Base-by-base conservation (phyloP, 2,113 vertebrate genomes). In the Mohoua ochrocephala region DNA sequence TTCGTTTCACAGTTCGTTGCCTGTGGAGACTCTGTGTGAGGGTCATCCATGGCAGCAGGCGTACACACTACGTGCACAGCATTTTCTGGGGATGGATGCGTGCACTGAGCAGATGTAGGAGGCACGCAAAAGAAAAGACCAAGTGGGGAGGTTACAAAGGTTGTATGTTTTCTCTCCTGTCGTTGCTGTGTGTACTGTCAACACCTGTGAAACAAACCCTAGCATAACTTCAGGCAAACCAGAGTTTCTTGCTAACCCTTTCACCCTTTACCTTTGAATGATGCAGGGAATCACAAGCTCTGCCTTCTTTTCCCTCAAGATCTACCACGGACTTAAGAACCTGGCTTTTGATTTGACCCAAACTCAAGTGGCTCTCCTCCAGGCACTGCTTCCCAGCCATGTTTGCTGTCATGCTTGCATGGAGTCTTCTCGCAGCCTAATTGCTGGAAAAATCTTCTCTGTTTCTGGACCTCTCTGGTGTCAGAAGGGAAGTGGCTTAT, bases 361-460 rank as follows among this genome's bases (percentile, higher is more conserved):
- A 21, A 57, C 17, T 27, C 20, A n/a, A 69, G 23, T 13, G 30
- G 9, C 50, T 27, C 10, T 33, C 7, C 17, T 71, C 44, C 45
- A 69, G 65, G 10, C 0, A 1, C 50, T 84, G 30, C 69, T 49
- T 63, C 54, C 23, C 22, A 47, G 54, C 30, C 77, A 18, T 15
- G 7, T 73, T 88, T 85, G 26, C 35, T 47, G 11, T 57, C 54
- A 42, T 27, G 30, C 19, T 69, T 86, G 60, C 44, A 27, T 6
- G 0, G 3, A 70, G 23, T 41, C 61, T 57, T 76, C 49, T 76
- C 0, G 0, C 56, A 75, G 44, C 35, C n/a, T 37, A 63, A 5
- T 39, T 75, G 44, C 75, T 91, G 70, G 84, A 93, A 85, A 91
- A 91, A 41, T 42, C 59, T 60, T 74, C 79, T 31, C 54, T 80